Evolutionary conservation across 2,797 vertebrate genomes (phyloP).

Genomic region (Lophius americanus): DNA sequence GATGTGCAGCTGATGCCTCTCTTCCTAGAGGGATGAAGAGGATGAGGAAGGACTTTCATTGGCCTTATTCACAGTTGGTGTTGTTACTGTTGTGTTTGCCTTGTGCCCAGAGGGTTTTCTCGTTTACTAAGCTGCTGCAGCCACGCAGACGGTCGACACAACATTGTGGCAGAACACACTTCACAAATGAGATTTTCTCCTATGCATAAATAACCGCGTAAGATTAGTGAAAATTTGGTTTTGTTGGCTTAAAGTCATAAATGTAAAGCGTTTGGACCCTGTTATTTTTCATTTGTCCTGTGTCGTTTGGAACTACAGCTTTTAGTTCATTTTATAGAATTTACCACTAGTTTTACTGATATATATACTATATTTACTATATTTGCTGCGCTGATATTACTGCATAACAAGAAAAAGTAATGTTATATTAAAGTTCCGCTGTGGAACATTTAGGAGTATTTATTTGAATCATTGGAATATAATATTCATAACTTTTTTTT

Average conservation of each 20-base stretch:
- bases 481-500: too few relatives aligned
- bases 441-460: too few relatives aligned
- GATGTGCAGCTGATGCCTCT: constrained; percentile 88
- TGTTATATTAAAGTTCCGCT: too few relatives aligned
- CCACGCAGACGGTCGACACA: constrained; percentile 54
- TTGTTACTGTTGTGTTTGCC: constrained; percentile 35
- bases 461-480: too few relatives aligned
- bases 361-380: too few relatives aligned
- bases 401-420: too few relatives aligned
- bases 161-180: constrained; percentile 38
- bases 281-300: not conserved
- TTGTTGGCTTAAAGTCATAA: not conserved
- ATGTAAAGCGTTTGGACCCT: not conserved
- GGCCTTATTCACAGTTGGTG: constrained; percentile 53
- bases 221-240: constrained; percentile 18
- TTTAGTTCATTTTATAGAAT: too few relatives aligned
- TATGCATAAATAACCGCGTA: constrained; percentile 7
- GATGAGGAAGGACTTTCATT: constrained; percentile 60
- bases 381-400: too few relatives aligned
- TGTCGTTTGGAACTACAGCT: too few relatives aligned
- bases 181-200: constrained; percentile 15
- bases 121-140: constrained; percentile 52
- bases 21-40: constrained; percentile 84
- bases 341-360: too few relatives aligned
- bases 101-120: constrained; percentile 53